Base-by-base conservation (phyloP, 2,888 invertebrate species). In the Pheosia tremula region DNA sequence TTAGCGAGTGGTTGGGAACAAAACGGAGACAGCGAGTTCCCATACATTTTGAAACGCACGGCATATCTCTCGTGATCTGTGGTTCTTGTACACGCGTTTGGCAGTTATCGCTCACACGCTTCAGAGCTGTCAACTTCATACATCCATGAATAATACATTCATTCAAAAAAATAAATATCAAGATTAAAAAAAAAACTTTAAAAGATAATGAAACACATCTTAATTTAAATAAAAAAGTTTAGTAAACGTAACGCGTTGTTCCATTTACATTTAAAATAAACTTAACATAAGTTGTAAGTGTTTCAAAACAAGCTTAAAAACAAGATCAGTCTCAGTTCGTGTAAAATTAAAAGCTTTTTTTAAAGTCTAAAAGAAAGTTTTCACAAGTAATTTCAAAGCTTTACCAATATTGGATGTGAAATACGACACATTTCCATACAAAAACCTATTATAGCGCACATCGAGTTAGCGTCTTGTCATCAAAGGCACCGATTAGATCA, bases 291-390 rank as follows among this genome's bases (percentile, higher is more conserved):
- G 11, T 41, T 49, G 36, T 43, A 52, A 56, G 36, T 60, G 56
- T 56, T 41, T 50, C 24, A 11, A 36, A 56, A 56, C 49, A 41
- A 56, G 41, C 50, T 56, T 41, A 49, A n/a, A n/a, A 56, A 60
- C 39, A 60, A 39, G 6, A 49, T 56, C 24, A 49, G 11, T 41
- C 4, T 50, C 39, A 39, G 47, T 49, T 54, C n/a, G n/a, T 47
- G 47, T 47, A 47, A n/a, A n/a, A 45, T 45, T 45, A 5, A 45
- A 45, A n/a, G 47, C 47, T 11, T 50, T 50, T 50, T 50, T 24
- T 24, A 50, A 24, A 50, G 50, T 50, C 50, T 24, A 24, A 6
- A 50, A 8, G 0, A 50, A 50, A 50, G 50, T 50, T 24, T 24
- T 50, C 47, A 50, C 50, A 50, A 24, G 49, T 49, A 49, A 49